phyloP scores from a whole-genome alignment of 2,888 invertebrate genomes.

The Hydroisotoma schaefferi region DNA sequence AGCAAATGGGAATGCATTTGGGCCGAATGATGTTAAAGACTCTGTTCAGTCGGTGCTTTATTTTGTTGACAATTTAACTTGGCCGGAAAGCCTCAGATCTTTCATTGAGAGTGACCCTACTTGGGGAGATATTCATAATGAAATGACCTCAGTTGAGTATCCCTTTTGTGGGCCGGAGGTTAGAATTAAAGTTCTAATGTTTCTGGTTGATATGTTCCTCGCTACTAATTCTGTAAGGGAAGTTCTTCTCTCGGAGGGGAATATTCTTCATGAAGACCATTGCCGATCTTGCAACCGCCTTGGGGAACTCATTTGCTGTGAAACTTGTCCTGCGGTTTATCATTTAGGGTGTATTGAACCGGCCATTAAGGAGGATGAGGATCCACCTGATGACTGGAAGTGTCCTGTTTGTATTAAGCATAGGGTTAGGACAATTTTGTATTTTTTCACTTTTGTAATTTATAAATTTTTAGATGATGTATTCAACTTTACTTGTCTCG shows the following conservation, averaged over 20 bases:
- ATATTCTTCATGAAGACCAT: slow-evolving; percentile 88
- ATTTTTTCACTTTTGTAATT: background rate
- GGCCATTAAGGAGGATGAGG: slow-evolving; percentile 70
- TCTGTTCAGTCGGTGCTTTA: slow-evolving; percentile 90
- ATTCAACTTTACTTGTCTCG: background rate
- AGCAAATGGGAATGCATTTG: slow-evolving; percentile 89
- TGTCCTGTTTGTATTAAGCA: slow-evolving; percentile 91
- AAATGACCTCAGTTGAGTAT: slow-evolving; percentile 61
- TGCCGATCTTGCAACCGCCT: slow-evolving; percentile 85
- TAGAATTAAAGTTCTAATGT: slow-evolving; percentile 76
- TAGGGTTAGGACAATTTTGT: slow-evolving; percentile 65
- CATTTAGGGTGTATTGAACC: slow-evolving; percentile 96
- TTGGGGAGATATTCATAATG: slow-evolving; percentile 51
- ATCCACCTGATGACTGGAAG: slow-evolving; percentile 96
- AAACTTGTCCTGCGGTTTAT: slow-evolving; percentile 96
- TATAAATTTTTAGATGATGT: background rate
- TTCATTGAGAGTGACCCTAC: slow-evolving; percentile 83
- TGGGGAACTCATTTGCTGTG: slow-evolving; percentile 94
- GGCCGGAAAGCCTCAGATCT: slow-evolving; percentile 86
- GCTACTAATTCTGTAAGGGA: slow-evolving; percentile 89
- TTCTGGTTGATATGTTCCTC: slow-evolving; percentile 90
- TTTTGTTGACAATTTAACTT: slow-evolving; percentile 90
- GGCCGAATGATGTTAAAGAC: slow-evolving; percentile 94
- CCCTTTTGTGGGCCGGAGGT: slow-evolving; percentile 80
- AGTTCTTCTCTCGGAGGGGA: slow-evolving; percentile 56